Evolutionary conservation across 1,140 invertebrate species (phyloP).

Genomic region (Trichogramma pretiosum): DNA sequence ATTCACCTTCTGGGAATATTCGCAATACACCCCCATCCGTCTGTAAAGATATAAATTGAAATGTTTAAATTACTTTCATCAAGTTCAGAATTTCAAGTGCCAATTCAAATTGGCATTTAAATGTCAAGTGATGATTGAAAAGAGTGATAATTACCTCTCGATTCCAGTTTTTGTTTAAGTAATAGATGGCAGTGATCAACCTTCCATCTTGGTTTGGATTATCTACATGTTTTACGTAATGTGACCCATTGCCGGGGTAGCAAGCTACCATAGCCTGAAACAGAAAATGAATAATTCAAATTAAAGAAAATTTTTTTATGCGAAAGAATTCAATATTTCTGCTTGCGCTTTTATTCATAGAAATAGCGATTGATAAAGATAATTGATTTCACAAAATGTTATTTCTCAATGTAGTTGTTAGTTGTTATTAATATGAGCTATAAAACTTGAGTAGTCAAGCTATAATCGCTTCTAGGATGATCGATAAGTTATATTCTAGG

Average conservation of each 20-base stretch:
- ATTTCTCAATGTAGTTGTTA: too few relatives aligned
- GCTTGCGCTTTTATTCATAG: too few relatives aligned
- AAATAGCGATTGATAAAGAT: too few relatives aligned
- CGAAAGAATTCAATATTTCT: too few relatives aligned
- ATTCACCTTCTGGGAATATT: constrained; percentile 87
- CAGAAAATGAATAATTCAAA: constrained; percentile 6
- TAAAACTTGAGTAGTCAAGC: too few relatives aligned
- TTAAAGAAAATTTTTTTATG: not conserved
- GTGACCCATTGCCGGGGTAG: constrained; percentile 84
- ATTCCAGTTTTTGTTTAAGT: constrained; percentile 90
- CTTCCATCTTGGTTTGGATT: constrained; percentile 94
- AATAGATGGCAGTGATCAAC: constrained; percentile 93
- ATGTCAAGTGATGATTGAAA: too few relatives aligned
- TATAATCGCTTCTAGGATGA: too few relatives aligned
- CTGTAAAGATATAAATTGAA: constrained; percentile 29
- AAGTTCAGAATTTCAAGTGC: not conserved
- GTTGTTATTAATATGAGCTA: too few relatives aligned
- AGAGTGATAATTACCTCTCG: constrained; percentile 49
- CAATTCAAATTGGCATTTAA: not conserved
- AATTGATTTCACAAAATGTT: too few relatives aligned
- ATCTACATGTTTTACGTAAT: constrained; percentile 94
- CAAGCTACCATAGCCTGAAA: constrained; percentile 92
- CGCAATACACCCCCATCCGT: constrained; percentile 64
- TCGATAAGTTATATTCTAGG: too few relatives aligned
- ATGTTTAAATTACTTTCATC: not conserved